Percentiles rank a stretch among this genome's conserved stretches.
These are phyloP conservation scores for Eudyptes chrysolophus DNA, from an alignment of 2,113 vertebrate species.

Conservation along the genomic window DNA sequence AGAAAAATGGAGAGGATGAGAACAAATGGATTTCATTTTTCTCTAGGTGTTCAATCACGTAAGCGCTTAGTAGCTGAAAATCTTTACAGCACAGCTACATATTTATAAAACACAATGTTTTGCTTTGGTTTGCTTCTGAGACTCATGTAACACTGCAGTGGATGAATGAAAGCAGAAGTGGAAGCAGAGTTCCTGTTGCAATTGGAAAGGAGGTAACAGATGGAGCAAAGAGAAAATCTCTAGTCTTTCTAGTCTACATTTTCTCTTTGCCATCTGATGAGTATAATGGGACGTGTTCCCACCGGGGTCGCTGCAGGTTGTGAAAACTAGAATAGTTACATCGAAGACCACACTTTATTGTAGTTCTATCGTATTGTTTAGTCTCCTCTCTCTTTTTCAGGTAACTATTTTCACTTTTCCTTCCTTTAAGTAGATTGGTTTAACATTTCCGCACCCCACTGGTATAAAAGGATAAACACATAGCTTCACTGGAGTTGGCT, in stretches of 20 bases:
- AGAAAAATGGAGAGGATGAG: background rate
- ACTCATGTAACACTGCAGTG: background rate
- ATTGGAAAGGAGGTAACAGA: background rate
- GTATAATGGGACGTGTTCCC: background rate
- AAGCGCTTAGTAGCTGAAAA: background rate
- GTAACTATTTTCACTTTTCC: rapidly evolving
- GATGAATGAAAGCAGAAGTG: conserved; percentile 17
- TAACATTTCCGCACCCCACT: background rate
- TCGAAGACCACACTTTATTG: background rate
- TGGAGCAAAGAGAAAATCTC: background rate
- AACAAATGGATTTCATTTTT: background rate
- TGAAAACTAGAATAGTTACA: background rate
- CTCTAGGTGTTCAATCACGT: background rate
- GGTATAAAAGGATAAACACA: background rate
- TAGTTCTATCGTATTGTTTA: background rate
- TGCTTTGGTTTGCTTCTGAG: background rate
- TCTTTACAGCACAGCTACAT: background rate
- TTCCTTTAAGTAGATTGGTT: background rate
- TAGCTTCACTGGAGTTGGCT: background rate
- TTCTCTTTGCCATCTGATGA: background rate
- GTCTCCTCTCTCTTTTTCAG: background rate
- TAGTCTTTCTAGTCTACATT: background rate
- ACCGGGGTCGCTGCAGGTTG: background rate
- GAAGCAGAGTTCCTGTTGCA: background rate
- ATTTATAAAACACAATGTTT: background rate